These are phyloP conservation scores for Aphelocoma coerulescens DNA, from an alignment of 2,113 vertebrate genomes.

Conservation along the genomic window DNA sequence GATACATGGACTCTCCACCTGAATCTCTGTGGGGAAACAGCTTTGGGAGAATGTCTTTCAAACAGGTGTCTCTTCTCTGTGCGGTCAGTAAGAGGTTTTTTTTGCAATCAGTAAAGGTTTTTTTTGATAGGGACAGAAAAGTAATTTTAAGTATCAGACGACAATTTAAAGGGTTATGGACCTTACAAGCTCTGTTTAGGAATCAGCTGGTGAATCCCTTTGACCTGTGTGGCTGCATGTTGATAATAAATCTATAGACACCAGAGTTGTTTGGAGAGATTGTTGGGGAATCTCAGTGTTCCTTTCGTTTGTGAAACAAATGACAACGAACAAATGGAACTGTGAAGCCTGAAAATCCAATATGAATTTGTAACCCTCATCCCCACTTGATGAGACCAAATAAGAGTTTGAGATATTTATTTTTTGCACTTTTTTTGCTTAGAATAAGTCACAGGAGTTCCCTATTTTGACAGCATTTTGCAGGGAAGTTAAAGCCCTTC, in stretches of 20 bases:
- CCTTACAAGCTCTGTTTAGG: neutral
- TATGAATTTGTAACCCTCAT: neutral
- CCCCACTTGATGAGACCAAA: conserved; percentile 30
- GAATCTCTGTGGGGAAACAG: neutral
- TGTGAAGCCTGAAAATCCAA: conserved; percentile 54
- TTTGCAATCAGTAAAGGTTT: neutral
- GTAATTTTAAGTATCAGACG: neutral
- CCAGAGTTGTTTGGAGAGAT: neutral
- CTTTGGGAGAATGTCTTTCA: neutral
- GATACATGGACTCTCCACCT: neutral
- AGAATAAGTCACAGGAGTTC: neutral
- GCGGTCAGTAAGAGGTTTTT: neutral
- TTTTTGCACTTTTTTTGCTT: neutral
- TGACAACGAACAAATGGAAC: conserved; percentile 43
- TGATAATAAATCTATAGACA: neutral
- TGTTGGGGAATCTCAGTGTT: neutral
- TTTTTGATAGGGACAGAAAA: neutral
- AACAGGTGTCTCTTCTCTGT: neutral
- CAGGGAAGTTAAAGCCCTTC: neutral
- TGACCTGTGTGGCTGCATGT: neutral
- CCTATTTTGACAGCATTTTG: neutral
- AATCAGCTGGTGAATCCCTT: neutral
- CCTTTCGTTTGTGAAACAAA: conserved; percentile 63
- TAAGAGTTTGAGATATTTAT: neutral
- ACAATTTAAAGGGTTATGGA: neutral